A percentile compares a stretch with the other conserved stretches of the same genome.
Evolutionary conservation across 2,113 vertebrate genomes (phyloP).

Genomic region (Phaetusa simplex): DNA sequence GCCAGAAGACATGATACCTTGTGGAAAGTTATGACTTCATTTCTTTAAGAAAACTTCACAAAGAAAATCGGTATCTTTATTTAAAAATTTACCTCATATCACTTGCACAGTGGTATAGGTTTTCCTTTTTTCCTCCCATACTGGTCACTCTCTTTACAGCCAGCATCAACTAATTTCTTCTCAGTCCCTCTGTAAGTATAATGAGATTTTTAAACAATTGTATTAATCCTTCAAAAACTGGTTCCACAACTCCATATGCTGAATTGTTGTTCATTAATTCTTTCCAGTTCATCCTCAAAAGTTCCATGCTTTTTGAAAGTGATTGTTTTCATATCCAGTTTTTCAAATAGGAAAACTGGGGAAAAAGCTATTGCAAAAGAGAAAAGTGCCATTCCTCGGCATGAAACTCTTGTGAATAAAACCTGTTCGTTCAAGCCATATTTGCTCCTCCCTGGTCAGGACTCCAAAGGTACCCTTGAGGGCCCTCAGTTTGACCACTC

Average conservation of each 20-base stretch:
- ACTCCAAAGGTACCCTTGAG: not conserved
- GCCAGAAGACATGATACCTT: not conserved
- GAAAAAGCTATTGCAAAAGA: not conserved
- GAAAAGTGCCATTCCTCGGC: not conserved
- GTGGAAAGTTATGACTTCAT: not conserved
- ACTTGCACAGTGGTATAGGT: not conserved
- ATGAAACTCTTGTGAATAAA: not conserved
- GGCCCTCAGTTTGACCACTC: rapidly evolving
- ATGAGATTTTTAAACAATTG: not conserved
- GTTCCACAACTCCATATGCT: not conserved
- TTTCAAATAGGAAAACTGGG: not conserved
- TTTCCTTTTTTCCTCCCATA: not conserved
- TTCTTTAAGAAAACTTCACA: not conserved
- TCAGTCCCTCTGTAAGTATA: not conserved
- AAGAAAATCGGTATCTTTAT: not conserved
- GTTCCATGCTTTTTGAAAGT: not conserved
- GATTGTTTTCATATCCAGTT: not conserved
- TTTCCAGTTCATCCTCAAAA: not conserved
- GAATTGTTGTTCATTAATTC: not conserved
- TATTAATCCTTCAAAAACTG: not conserved
- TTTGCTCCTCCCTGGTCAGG: not conserved
- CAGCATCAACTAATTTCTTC: not conserved
- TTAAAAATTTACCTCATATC: not conserved
- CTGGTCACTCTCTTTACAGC: not conserved
- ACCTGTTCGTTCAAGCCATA: not conserved